phyloP scores from a whole-genome alignment of 2,113 vertebrate genomes.

The Tauraco erythrolophus region DNA sequence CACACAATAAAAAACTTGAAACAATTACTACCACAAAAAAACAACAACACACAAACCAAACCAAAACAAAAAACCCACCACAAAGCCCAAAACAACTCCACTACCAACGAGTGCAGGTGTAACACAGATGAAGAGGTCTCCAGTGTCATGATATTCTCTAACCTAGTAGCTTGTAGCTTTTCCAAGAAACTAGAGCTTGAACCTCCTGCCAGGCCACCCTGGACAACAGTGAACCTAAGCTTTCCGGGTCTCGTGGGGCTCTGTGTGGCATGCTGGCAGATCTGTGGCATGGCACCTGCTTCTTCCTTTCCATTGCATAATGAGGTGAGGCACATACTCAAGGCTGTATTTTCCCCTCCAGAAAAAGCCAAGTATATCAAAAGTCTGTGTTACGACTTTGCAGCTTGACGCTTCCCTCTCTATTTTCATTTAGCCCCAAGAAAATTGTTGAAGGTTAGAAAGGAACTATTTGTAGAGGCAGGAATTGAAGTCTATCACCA shows the following conservation, averaged over 20 bases:
- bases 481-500: neutral
- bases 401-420: neutral
- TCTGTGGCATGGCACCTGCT: neutral
- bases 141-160: neutral
- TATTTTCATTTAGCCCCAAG: neutral
- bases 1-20: too few species aligned
- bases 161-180: neutral
- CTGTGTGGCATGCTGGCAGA: fast-evolving
- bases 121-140: neutral
- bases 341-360: neutral
- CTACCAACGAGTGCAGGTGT: neutral
- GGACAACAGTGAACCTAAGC: neutral
- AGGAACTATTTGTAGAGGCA: neutral
- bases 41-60: neutral
- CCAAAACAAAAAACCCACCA: too few species aligned
- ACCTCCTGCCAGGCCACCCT: fast-evolving
- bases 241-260: neutral
- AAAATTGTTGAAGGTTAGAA: neutral
- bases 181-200: neutral
- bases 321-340: fast-evolving
- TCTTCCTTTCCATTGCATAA: neutral
- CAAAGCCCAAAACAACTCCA: neutral
- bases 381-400: neutral
- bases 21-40: neutral
- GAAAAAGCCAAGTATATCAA: neutral